Evolutionary conservation across 2,797 vertebrate genomes (phyloP), one percentile per base, ranked within the genome.

Genomic region (Moxostoma hubbsi): DNA sequence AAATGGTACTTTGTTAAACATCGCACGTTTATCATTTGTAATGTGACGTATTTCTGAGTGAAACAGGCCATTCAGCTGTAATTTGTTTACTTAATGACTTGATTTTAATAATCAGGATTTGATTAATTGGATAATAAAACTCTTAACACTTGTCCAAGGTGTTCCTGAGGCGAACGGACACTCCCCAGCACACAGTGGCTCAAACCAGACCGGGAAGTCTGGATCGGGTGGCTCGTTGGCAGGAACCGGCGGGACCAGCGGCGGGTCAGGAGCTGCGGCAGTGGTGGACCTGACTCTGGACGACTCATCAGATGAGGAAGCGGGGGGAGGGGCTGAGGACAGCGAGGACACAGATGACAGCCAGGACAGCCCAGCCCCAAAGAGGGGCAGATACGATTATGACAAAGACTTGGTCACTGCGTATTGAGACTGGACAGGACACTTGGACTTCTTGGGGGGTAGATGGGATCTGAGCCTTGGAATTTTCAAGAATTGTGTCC

Each of bases 281-380:
- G 97, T 99, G 54, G 97, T 98, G 85, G 98, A 99, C 92, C 94
- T 99, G 88, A 99, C 98, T 90, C 94, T 98, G 93, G 98, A 99
- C 91, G 97, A 96, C 89, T 97, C 96, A 0, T 98, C 96, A 0
- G 97, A 97, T 55, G 94, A 95, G 24, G 95, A 96, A 49, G 92
- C 90, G 0, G 95, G 93, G 0, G 95, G 95, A 2, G 96, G 95
- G 0, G 96, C 94, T 0, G 97, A 96, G 9, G 97, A 98, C 13
- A 97, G 97, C 1, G 96, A 98, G 0, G 97, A 98, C n/a, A 97
- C 97, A 1, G 97, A 98, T 0, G 97, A 97, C 10, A 96, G 97
- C 13, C 92, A 94, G 0, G 96, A 96, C 74, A 96, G 95, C 82
- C 96, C 97, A 50, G 88, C 95, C 81, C 95, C 95, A 18, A 98